phyloP scores from a whole-genome alignment of 2,888 invertebrate species.

The Sicus ferrugineus region DNA sequence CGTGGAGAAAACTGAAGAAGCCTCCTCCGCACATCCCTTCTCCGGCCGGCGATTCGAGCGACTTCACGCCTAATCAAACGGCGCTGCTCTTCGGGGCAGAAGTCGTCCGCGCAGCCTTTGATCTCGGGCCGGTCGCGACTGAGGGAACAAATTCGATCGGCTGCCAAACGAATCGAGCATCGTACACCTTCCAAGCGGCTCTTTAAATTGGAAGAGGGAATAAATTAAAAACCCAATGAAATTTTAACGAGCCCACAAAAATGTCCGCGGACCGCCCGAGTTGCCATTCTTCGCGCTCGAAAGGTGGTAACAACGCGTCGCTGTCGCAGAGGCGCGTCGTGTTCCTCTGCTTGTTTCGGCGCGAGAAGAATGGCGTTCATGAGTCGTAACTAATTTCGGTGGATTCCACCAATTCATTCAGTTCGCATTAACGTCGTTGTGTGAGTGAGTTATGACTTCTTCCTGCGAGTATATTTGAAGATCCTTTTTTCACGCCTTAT shows the following conservation, averaged over 20 bases:
- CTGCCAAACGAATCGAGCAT: neutral
- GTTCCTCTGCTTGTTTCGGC: neutral
- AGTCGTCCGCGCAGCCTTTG: slow-evolving; percentile 18
- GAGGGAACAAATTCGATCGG: neutral
- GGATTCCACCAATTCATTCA: slow-evolving; percentile 15
- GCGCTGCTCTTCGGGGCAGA: slow-evolving; percentile 15
- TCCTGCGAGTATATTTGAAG: slow-evolving; percentile 24
- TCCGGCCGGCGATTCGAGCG: slow-evolving; percentile 19
- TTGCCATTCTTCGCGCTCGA: slow-evolving; percentile 45
- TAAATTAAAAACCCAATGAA: slow-evolving; percentile 47
- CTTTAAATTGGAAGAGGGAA: neutral
- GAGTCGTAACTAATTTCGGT: slow-evolving; percentile 11
- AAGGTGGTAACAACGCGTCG: slow-evolving; percentile 52
- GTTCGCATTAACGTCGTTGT: slow-evolving; percentile 12
- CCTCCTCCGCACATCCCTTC: neutral
- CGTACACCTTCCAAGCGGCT: neutral
- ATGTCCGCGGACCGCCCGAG: slow-evolving; percentile 51
- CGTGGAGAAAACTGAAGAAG: too few relatives aligned
- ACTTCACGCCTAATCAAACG: slow-evolving; percentile 55
- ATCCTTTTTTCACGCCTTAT: slow-evolving; percentile 24
- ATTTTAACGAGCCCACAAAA: slow-evolving; percentile 51
- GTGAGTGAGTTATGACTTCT: slow-evolving; percentile 26
- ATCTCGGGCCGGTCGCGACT: slow-evolving; percentile 8
- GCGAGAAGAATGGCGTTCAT: neutral
- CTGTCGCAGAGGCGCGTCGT: neutral